These are phyloP conservation scores for Embiotoca jacksoni DNA, from an alignment of 2,113 vertebrate genomes.

Conservation along the genomic window DNA sequence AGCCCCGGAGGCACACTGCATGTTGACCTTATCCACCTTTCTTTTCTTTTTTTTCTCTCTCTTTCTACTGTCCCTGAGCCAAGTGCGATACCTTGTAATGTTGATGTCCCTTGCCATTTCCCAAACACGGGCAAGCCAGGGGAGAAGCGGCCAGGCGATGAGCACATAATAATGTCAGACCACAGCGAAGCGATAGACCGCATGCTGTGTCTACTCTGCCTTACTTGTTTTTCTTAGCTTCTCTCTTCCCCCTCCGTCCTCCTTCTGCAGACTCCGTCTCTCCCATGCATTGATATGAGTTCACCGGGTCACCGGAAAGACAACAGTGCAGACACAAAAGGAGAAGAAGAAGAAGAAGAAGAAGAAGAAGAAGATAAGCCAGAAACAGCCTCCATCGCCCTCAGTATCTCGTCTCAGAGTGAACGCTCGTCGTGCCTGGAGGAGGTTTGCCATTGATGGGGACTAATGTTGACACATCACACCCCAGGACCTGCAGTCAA, in stretches of 20 bases:
- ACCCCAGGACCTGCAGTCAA: constrained; percentile 79
- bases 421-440: constrained; percentile 45
- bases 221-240: background rate
- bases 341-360: too few relatives aligned
- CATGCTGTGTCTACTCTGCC: constrained; percentile 1
- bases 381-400: constrained; percentile 21
- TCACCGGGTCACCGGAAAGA: constrained; percentile 26
- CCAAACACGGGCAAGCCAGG: constrained; percentile 26
- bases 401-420: constrained; percentile 52
- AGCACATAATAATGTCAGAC: constrained; percentile 71
- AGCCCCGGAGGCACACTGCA: constrained; percentile 31
- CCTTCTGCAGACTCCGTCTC: constrained; percentile 18
- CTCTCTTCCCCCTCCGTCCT: constrained; percentile 11
- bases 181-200: constrained; percentile 42
- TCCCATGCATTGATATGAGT: constrained; percentile 7
- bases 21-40: constrained; percentile 52
- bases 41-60: background rate
- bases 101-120: constrained; percentile 69
- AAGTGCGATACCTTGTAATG: constrained; percentile 65
- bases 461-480: constrained; percentile 80
- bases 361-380: too few relatives aligned
- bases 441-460: constrained; percentile 68
- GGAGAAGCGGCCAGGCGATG: constrained; percentile 41
- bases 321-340: too few relatives aligned
- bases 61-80: constrained; percentile 4